Conservation (phyloP, 2,113 vertebrate species). For the Ifrita kowaldi region DNA sequence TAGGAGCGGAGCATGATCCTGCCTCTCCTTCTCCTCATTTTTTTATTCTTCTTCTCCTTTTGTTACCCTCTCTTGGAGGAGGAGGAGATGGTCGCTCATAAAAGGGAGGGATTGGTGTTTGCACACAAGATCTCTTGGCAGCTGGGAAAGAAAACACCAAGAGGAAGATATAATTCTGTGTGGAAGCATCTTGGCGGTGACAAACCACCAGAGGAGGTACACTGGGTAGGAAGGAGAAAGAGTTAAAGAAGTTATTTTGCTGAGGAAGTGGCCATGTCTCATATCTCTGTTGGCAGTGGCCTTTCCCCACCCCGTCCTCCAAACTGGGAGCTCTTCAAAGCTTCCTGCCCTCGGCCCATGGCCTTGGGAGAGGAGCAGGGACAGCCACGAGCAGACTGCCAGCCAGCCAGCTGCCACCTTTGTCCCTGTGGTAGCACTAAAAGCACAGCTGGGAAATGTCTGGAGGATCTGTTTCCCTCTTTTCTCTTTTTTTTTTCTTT, state of each 20-base stretch:
- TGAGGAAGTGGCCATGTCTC: not conserved
- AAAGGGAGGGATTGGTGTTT: not conserved
- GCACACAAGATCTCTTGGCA: not conserved
- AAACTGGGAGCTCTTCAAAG: slow-evolving; percentile 3
- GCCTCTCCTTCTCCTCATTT: not conserved
- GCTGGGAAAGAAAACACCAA: not conserved
- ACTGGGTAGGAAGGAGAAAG: not conserved
- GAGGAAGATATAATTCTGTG: not conserved
- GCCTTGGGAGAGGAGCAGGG: not conserved
- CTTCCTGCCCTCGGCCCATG: not conserved
- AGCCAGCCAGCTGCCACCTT: slow-evolving; percentile 6
- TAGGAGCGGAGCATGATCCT: not conserved
- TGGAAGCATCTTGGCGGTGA: not conserved
- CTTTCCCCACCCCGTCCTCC: not conserved
- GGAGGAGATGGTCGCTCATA: not conserved
- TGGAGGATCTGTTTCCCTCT: not conserved
- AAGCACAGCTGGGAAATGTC: not conserved
- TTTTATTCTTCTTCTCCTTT: not conserved
- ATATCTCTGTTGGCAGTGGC: not conserved
- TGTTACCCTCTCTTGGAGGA: not conserved
- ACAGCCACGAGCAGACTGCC: not conserved
- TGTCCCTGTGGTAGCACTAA: not conserved
- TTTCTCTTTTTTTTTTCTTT: no score
- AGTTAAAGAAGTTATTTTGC: not conserved
- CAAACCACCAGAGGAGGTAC: not conserved